Conservation (phyloP, 2,113 vertebrate species). For the Corvus moneduloides region DNA sequence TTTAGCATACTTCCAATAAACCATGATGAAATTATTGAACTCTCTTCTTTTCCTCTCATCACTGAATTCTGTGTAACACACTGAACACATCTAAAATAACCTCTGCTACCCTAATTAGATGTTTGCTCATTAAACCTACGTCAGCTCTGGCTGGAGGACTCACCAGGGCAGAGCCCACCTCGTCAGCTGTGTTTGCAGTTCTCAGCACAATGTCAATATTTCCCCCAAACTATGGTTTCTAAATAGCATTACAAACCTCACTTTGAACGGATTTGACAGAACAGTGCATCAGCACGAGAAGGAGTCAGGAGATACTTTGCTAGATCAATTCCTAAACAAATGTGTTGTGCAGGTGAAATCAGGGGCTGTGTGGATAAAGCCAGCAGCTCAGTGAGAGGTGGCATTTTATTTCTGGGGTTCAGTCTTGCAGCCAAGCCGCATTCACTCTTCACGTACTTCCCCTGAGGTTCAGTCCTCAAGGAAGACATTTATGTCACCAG, state of each 20-base stretch:
- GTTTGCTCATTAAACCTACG: background rate
- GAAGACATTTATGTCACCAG: background rate
- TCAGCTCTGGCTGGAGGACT: background rate
- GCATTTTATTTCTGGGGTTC: background rate
- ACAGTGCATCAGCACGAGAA: background rate
- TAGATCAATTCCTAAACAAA: background rate
- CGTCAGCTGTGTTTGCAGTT: background rate
- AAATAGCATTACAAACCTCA: background rate
- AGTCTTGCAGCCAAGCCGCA: background rate
- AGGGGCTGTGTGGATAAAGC: background rate
- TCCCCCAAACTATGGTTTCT: background rate
- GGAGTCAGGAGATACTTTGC: background rate
- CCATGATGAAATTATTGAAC: background rate
- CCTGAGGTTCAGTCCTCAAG: background rate
- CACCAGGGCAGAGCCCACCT: background rate
- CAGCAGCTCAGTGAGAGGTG: background rate
- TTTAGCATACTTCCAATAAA: background rate
- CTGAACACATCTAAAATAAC: background rate
- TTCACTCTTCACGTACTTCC: background rate
- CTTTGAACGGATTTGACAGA: background rate
- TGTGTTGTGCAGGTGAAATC: background rate
- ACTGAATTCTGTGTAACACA: background rate
- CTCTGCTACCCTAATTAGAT: background rate
- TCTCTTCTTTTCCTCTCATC: background rate
- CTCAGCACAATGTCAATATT: constrained; percentile 3